Evolutionary conservation across 2,113 vertebrate genomes (phyloP).

Genomic region (Reinhardtius hippoglossoides): DNA sequence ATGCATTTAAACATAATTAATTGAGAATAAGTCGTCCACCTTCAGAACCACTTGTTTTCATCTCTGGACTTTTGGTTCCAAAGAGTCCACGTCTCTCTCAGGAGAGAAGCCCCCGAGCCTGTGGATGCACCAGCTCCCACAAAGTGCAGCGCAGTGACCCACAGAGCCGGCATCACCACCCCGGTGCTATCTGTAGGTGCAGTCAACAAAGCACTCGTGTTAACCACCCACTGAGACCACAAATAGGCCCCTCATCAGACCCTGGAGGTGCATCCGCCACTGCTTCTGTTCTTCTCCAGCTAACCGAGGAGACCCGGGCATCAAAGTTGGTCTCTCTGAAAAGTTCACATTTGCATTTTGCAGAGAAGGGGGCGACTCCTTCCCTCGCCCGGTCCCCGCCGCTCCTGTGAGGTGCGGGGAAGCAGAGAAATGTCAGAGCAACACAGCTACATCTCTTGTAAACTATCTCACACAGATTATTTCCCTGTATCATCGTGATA

Average conservation of each 20-base stretch:
- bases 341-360: constrained; percentile 83
- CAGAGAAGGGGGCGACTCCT: constrained; percentile 38
- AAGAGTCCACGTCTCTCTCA: constrained; percentile 2
- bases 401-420: constrained; percentile 17
- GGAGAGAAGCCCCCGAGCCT: neutral
- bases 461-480: too few species aligned
- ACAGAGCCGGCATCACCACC: constrained; percentile 4
- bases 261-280: constrained; percentile 28
- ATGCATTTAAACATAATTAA: too few species aligned
- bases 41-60: too few species aligned
- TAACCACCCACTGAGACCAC: constrained; percentile 65
- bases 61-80: neutral
- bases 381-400: neutral
- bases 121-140: neutral
- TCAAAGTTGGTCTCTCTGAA: constrained; percentile 56
- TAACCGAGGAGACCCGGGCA: constrained; percentile 59
- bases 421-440: constrained; percentile 5
- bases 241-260: constrained; percentile 69
- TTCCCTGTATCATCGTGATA: too few species aligned
- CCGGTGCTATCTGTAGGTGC: constrained; percentile 30
- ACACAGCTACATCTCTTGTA: neutral
- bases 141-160: constrained; percentile 33
- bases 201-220: constrained; percentile 55
- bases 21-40: too few species aligned
- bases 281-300: constrained; percentile 54